Base-by-base conservation (phyloP, 2,797 vertebrate species). In the Spinibarbus caldwelli region DNA sequence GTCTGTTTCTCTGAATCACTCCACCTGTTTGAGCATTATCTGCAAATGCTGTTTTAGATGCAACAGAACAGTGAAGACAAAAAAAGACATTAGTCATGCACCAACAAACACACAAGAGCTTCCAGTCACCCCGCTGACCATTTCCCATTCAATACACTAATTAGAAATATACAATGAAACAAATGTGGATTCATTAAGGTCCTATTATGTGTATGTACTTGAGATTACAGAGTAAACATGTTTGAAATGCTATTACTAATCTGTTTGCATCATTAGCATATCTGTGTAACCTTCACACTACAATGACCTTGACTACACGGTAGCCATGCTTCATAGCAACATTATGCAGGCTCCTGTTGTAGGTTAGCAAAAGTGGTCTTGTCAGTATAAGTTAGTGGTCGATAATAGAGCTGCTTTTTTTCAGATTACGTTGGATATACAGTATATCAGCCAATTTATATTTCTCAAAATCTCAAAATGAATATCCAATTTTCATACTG, bases 1-100 rank as follows among this genome's bases (percentile, higher is more conserved):
- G 82, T 77, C 72, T 84, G 57, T 47, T 73, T 73, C 45, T 83
- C 34, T 76, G 57, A 67, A 67, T 38, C 17, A 21, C 64, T 57
- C 36, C 19, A 57, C 36, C 7, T 84, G 47, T 84, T 54, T 67
- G 26, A 59, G 12, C 12, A 31, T 78, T 43, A 78, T 70, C 38
- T 70, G 14, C 5, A 45, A 6, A 34, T 59, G 49, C 64, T 70
- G 5, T 29, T 68, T 78, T 4, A 15, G 29, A 31, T 29, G 9
- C n/a, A 78, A 41, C 8, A 57, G 17, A 76, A 54, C 34, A 57
- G n/a, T 15, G 31, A 43, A 66, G 45, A 23, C 7, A 19, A 41
- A 80, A 52, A 84, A 68, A 68, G 1, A 38, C 5, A 31, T 49
- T 72, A 43, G n/a, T 64, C 23, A 76, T 38, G 14, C 34, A 36